Evolutionary conservation across 2,888 invertebrate species (phyloP).

Genomic region (Phragmatobia fuliginosa): DNA sequence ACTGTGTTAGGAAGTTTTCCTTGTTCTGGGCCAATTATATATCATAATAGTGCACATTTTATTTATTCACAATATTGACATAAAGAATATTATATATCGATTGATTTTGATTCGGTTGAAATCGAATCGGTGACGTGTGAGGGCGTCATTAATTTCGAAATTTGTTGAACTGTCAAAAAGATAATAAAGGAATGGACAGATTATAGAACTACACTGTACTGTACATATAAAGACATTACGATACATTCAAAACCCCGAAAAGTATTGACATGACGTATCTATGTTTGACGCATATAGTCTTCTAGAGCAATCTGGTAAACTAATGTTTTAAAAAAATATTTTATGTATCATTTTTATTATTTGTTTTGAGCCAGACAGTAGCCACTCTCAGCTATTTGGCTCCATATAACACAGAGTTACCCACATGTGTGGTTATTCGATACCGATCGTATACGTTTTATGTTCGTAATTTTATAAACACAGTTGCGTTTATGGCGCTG

Average conservation of each 20-base stretch:
- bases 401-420: slow-evolving; percentile 1
- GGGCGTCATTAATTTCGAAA: too few relatives aligned
- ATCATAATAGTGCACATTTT: too few relatives aligned
- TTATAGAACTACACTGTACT: too few relatives aligned
- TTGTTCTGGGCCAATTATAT: too few relatives aligned
- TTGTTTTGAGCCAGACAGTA: neutral
- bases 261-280: neutral
- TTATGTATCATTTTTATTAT: neutral
- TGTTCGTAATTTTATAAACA: slow-evolving; percentile 4
- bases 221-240: neutral
- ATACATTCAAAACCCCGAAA: neutral
- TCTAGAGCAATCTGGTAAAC: neutral
- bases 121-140: too few relatives aligned
- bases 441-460: slow-evolving; percentile 18
- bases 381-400: slow-evolving; percentile 8
- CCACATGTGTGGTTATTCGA: slow-evolving; percentile 32
- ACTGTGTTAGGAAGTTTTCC: too few relatives aligned
- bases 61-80: too few relatives aligned
- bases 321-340: neutral
- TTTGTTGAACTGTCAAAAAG: too few relatives aligned
- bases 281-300: neutral
- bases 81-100: too few relatives aligned
- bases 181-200: too few relatives aligned
- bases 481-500: neutral
- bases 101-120: too few relatives aligned